These are phyloP conservation scores for Germaria angustata DNA, from an alignment of 2,888 invertebrate genomes.

Conservation along the genomic window DNA sequence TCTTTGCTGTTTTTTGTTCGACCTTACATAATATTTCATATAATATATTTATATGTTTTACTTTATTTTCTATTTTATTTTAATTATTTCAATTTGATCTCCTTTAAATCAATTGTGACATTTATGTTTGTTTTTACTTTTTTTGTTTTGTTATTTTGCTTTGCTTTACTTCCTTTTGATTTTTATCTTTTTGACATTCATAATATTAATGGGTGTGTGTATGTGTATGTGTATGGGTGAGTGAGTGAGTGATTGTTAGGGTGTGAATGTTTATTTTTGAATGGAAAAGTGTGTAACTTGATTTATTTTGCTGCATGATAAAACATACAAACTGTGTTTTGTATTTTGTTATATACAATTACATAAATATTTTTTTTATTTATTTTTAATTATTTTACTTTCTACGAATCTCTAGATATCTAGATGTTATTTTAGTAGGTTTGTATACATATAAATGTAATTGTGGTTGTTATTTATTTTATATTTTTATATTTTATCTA, in stretches of 20 bases:
- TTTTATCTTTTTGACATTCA: slow-evolving; percentile 60
- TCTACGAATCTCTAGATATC: slow-evolving; percentile 47
- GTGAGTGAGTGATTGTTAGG: background rate
- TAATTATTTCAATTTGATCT: slow-evolving; percentile 61
- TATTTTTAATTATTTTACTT: slow-evolving; percentile 36
- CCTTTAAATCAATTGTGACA: slow-evolving; percentile 61
- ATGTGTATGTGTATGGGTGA: background rate
- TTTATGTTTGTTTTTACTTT: slow-evolving; percentile 43
- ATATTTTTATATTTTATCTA: slow-evolving; percentile 22
- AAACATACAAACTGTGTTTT: slow-evolving; percentile 33
- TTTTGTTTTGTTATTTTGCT: slow-evolving; percentile 19
- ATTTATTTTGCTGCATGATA: slow-evolving; percentile 31
- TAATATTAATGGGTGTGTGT: slow-evolving; percentile 42
- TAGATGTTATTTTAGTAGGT: slow-evolving; percentile 27
- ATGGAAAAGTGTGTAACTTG: background rate
- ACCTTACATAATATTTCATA: slow-evolving; percentile 65
- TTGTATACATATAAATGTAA: slow-evolving; percentile 40
- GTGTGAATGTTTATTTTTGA: slow-evolving; percentile 10
- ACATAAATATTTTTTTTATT: slow-evolving; percentile 46
- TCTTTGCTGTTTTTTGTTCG: slow-evolving; percentile 60
- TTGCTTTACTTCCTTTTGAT: slow-evolving; percentile 43
- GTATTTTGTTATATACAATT: slow-evolving; percentile 54
- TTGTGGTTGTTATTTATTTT: slow-evolving; percentile 34
- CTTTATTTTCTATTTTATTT: slow-evolving; percentile 49
- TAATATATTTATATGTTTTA: slow-evolving; percentile 52